phyloP scores from a whole-genome alignment of 2,888 invertebrate species.

The Eupithecia inturbata region DNA sequence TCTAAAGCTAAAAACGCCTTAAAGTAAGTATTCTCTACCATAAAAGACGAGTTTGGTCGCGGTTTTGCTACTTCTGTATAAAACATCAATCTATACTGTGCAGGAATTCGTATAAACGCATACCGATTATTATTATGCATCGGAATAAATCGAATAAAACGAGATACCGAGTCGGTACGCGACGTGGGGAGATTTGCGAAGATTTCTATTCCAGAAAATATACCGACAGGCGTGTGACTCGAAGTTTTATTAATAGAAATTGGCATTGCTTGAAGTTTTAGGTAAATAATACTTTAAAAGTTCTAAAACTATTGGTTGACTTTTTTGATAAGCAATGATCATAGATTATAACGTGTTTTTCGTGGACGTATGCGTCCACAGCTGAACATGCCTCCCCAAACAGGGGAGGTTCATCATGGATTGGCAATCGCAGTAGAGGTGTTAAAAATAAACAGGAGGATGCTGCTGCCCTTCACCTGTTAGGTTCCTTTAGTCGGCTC shows the following conservation, averaged over 20 bases:
- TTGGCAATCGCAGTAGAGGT: too few relatives aligned
- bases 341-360: too few relatives aligned
- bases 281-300: neutral
- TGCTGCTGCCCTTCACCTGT: too few relatives aligned
- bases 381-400: too few relatives aligned
- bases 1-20: too few relatives aligned
- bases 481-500: too few relatives aligned
- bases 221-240: slow-evolving; percentile 29
- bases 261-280: neutral
- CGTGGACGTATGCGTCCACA: too few relatives aligned
- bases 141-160: slow-evolving; percentile 48
- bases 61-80: slow-evolving; percentile 13
- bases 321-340: too few relatives aligned
- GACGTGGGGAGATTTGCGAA: slow-evolving; percentile 45
- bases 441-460: too few relatives aligned
- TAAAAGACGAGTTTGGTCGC: too few relatives aligned
- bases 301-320: neutral
- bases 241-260: slow-evolving; percentile 18
- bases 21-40: too few relatives aligned
- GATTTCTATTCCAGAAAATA: slow-evolving; percentile 39
- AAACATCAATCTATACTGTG: slow-evolving; percentile 6
- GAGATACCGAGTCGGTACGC: slow-evolving; percentile 41
- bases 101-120: slow-evolving; percentile 49
- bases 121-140: slow-evolving; percentile 50
- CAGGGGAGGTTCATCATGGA: too few relatives aligned